phyloP scores from a whole-genome alignment of 2,797 vertebrate genomes.

The Enteromius viviparus region DNA sequence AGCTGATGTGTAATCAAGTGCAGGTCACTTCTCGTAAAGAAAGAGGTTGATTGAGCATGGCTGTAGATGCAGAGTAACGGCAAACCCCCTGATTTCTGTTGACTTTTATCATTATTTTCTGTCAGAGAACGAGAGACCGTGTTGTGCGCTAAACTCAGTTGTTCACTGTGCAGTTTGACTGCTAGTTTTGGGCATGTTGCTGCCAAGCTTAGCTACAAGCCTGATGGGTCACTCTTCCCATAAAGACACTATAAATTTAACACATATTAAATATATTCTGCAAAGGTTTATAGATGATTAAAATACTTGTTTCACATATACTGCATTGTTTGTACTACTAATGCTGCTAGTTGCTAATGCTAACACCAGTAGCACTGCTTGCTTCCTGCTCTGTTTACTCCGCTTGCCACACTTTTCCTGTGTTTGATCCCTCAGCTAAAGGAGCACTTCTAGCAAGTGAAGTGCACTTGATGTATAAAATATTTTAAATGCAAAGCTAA shows the following conservation, averaged over 20 bases:
- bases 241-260: not conserved
- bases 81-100: conserved; percentile 11
- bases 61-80: conserved; percentile 48
- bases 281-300: not conserved
- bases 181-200: conserved; percentile 16
- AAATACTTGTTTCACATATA: not conserved
- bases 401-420: conserved; percentile 34
- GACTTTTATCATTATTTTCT: not conserved
- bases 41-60: conserved; percentile 53
- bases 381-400: conserved; percentile 44
- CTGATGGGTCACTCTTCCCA: not conserved
- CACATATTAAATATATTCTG: not conserved
- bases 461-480: conserved; percentile 1
- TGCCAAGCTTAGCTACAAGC: not conserved
- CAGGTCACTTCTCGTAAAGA: conserved; percentile 64
- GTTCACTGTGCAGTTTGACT: conserved; percentile 25
- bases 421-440: conserved; percentile 35
- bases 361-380: conserved; percentile 40
- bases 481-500: not conserved
- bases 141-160: not conserved
- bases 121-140: not conserved
- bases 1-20: conserved; percentile 5
- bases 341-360: conserved; percentile 46
- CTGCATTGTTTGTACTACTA: not conserved
- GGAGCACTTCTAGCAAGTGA: conserved; percentile 33